A percentile compares a stretch with the other conserved stretches of the same genome.
Conservation (phyloP, 2,888 invertebrate species). For the Drosophila aldrichi region DNA sequence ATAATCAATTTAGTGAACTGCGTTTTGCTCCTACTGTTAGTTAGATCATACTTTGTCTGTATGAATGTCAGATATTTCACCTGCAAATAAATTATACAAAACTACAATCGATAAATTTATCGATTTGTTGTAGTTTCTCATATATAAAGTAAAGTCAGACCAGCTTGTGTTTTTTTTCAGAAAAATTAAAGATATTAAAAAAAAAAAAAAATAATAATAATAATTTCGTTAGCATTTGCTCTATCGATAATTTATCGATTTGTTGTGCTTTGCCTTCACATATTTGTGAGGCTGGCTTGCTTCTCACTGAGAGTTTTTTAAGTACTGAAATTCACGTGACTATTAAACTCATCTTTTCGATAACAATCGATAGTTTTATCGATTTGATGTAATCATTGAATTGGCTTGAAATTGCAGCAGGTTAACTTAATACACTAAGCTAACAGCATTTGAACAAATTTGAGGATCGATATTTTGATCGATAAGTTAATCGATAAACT, state of each 20-base stretch:
- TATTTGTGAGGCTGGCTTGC: background rate
- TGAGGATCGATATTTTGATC: background rate
- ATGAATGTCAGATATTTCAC: no score
- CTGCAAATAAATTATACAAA: no score
- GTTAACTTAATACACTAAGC: no score
- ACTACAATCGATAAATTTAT: no score
- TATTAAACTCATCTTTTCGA: background rate
- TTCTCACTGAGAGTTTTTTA: background rate
- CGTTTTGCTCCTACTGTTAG: no score
- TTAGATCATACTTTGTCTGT: no score
- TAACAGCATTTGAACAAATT: background rate
- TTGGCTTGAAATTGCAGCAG: background rate
- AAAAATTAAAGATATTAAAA: no score
- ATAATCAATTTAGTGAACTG: no score
- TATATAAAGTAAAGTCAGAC: no score
- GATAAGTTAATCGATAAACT: background rate
- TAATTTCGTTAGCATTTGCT: background rate
- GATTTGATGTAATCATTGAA: background rate
- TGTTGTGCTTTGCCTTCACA: background rate
- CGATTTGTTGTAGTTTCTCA: no score
- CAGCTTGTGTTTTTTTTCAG: no score
- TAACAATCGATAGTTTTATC: constrained; percentile 3
- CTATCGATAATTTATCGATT: constrained; percentile 1
- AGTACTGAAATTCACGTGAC: background rate
- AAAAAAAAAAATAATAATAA: no score